Evolutionary conservation across 2,797 vertebrate species (phyloP).

Genomic region (Girardinus metallicus): DNA sequence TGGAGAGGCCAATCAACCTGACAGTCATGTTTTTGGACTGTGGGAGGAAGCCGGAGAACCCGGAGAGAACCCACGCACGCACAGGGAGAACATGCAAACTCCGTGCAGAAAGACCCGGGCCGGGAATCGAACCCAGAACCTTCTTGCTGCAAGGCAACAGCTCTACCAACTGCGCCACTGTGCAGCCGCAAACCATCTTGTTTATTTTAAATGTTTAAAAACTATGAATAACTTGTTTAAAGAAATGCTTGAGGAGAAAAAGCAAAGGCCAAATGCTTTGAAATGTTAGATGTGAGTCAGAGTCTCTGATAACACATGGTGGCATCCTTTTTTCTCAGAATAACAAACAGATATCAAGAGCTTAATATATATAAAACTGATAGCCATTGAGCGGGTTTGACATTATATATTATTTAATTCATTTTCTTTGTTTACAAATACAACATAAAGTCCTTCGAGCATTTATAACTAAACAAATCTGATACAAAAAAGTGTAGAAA

Average conservation of each 20-base stretch:
- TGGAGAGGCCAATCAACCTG: too few relatives aligned
- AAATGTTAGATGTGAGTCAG: neutral
- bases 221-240: neutral
- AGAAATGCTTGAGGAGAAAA: neutral
- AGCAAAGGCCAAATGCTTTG: neutral
- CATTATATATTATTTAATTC: neutral
- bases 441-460: slow-evolving; percentile 11
- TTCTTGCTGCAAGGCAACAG: too few relatives aligned
- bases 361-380: neutral
- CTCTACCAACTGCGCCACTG: too few relatives aligned
- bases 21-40: too few relatives aligned
- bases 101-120: too few relatives aligned
- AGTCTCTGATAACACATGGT: neutral
- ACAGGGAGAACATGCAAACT: too few relatives aligned
- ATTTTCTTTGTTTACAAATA: slow-evolving; percentile 38
- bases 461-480: slow-evolving; percentile 5
- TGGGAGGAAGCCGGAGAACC: too few relatives aligned
- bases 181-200: too few relatives aligned
- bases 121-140: too few relatives aligned
- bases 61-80: too few relatives aligned
- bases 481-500: slow-evolving; percentile 9
- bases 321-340: neutral
- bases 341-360: neutral
- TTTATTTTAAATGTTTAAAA: neutral
- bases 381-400: neutral